A percentile compares a stretch with the other conserved stretches of the same genome.
Conservation (phyloP, 2,797 vertebrate species). For the Aotus griseimembra region DNA sequence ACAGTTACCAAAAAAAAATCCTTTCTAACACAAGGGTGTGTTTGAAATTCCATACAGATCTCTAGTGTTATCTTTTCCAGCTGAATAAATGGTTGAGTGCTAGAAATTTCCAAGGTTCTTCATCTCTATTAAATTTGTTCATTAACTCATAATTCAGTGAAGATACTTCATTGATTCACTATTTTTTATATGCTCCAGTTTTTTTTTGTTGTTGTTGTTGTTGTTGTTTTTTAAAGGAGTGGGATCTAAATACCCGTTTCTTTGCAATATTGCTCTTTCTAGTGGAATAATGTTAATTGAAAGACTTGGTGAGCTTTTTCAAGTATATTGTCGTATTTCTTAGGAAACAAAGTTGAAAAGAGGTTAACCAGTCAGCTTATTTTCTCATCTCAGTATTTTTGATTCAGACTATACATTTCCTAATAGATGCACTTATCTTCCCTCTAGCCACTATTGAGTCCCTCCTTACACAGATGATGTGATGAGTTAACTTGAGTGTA, state of each 20-base stretch:
- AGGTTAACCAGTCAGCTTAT: slow-evolving; percentile 20
- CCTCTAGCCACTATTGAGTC: neutral
- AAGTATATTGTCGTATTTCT: neutral
- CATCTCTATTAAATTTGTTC: neutral
- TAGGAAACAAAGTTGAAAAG: neutral
- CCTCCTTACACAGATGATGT: neutral
- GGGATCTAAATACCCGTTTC: neutral
- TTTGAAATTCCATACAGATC: neutral
- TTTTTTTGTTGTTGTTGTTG: neutral
- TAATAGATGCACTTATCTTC: neutral
- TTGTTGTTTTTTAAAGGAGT: neutral
- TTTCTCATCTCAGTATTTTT: slow-evolving; percentile 10
- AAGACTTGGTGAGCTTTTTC: neutral
- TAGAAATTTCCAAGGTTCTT: neutral
- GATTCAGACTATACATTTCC: neutral
- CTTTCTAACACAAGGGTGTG: neutral
- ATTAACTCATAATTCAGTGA: slow-evolving; percentile 10
- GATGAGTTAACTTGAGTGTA: neutral
- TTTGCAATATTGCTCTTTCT: neutral
- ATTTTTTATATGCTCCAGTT: neutral
- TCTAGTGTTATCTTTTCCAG: neutral
- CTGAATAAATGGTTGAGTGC: neutral
- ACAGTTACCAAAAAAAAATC: neutral
- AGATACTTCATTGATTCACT: neutral
- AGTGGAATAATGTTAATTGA: neutral